phyloP scores from a whole-genome alignment of 2,888 invertebrate species.

The Acleris emargana region DNA sequence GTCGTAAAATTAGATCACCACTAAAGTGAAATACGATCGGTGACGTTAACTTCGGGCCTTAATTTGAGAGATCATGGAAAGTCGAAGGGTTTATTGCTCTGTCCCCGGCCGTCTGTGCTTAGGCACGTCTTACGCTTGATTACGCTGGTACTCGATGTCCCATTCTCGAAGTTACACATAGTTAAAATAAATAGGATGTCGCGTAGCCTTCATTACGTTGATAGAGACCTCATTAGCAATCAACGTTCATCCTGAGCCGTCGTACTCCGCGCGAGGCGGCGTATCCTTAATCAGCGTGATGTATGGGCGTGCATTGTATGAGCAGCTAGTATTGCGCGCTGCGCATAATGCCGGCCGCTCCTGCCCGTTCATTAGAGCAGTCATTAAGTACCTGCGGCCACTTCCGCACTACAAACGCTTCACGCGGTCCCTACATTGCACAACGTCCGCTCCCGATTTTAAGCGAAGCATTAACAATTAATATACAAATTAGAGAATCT shows the following conservation, averaged over 20 bases:
- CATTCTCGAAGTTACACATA: not conserved
- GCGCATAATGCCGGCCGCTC: constrained; percentile 53
- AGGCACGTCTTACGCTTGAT: constrained; percentile 6
- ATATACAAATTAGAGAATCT: constrained; percentile 39
- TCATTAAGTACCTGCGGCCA: constrained; percentile 48
- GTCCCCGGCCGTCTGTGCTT: constrained; percentile 1
- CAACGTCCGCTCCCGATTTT: constrained; percentile 69
- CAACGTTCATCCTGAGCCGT: constrained; percentile 13
- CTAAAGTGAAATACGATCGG: constrained; percentile 35
- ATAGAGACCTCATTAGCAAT: constrained; percentile 26
- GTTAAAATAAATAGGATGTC: not conserved
- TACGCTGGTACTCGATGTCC: not conserved
- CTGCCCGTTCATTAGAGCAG: constrained; percentile 59
- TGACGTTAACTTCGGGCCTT: constrained; percentile 38
- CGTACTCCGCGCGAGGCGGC: constrained; percentile 5
- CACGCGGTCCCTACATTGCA: constrained; percentile 63
- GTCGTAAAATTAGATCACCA: constrained; percentile 34
- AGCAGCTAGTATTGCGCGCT: constrained; percentile 53
- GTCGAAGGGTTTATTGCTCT: constrained; percentile 23
- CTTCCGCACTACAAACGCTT: constrained; percentile 70
- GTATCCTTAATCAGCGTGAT: constrained; percentile 32
- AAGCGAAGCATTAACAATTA: constrained; percentile 40
- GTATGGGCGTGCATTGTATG: constrained; percentile 28
- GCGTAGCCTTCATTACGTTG: not conserved
- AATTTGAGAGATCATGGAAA: constrained; percentile 35